These are phyloP conservation scores for Rhynchomys soricoides DNA, from an alignment of 2,113 vertebrate genomes.

Conservation along the genomic window DNA sequence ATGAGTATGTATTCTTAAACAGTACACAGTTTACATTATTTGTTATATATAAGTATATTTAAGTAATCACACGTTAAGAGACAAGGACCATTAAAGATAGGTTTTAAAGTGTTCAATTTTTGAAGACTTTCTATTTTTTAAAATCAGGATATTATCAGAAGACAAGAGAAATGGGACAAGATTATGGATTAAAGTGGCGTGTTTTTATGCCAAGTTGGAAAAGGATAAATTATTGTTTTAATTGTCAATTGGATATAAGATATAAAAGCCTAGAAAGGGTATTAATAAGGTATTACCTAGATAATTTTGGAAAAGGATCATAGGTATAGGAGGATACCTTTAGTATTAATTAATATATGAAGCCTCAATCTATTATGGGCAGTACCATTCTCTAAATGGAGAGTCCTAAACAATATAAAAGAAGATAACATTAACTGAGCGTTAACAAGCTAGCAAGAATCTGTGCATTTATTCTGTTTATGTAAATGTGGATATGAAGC, in stretches of 20 bases:
- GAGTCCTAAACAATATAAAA: background rate
- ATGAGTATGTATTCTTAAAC: too few species aligned
- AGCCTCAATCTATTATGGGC: background rate
- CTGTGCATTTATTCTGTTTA: background rate
- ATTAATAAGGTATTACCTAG: background rate
- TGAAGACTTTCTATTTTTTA: too few species aligned
- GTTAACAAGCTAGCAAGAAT: background rate
- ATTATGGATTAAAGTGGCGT: too few species aligned
- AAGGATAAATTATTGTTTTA: background rate
- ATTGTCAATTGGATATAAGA: background rate
- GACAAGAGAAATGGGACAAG: too few species aligned
- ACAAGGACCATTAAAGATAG: too few species aligned
- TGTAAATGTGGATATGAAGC: background rate
- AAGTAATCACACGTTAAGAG: too few species aligned
- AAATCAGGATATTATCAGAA: too few species aligned
- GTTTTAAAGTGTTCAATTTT: too few species aligned
- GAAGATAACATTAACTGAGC: background rate
- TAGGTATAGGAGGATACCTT: accelerated
- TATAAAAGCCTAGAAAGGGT: background rate
- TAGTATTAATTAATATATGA: background rate
- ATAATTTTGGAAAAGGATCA: background rate
- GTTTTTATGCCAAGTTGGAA: too few species aligned
- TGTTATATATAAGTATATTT: too few species aligned
- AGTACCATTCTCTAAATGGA: background rate
- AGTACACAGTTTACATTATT: too few species aligned